phyloP scores from a whole-genome alignment of 53 echinoderm and acorn worm species.

The Astropecten irregularis region DNA sequence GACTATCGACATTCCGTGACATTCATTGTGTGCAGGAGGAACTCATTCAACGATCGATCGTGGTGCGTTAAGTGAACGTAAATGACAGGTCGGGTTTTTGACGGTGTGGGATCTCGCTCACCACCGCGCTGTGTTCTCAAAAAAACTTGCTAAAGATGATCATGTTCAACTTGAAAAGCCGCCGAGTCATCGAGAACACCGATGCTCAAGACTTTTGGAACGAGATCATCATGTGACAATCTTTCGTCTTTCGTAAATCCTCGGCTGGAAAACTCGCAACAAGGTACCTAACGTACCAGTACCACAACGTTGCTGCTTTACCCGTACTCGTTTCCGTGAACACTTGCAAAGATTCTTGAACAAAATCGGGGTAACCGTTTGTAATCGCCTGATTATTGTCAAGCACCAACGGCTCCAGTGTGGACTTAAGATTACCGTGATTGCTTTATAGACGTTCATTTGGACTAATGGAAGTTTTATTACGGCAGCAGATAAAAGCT shows the following conservation, averaged over 20 bases:
- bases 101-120: neutral
- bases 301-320: too few relatives aligned
- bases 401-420: conserved; percentile 7
- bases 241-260: neutral
- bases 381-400: conserved; percentile 47
- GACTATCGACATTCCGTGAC: conserved; percentile 58
- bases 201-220: neutral
- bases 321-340: neutral
- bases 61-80: conserved; percentile 16
- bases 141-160: conserved; percentile 18
- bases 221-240: conserved; percentile 14
- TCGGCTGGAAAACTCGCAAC: too few relatives aligned
- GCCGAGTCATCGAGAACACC: neutral
- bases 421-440: conserved; percentile 54
- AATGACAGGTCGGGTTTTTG: conserved; percentile 42
- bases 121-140: too few relatives aligned
- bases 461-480: conserved; percentile 66
- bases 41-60: conserved; percentile 37
- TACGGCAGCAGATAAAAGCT: conserved; percentile 59
- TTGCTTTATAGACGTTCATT: conserved; percentile 33
- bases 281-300: too few relatives aligned
- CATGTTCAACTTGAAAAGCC: conserved; percentile 20
- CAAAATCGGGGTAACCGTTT: conserved; percentile 15
- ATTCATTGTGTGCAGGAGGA: conserved; percentile 42
- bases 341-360: conserved; percentile 17